Evolutionary conservation across 2,113 vertebrate genomes (phyloP).

Genomic region (Danionella cerebrum): DNA sequence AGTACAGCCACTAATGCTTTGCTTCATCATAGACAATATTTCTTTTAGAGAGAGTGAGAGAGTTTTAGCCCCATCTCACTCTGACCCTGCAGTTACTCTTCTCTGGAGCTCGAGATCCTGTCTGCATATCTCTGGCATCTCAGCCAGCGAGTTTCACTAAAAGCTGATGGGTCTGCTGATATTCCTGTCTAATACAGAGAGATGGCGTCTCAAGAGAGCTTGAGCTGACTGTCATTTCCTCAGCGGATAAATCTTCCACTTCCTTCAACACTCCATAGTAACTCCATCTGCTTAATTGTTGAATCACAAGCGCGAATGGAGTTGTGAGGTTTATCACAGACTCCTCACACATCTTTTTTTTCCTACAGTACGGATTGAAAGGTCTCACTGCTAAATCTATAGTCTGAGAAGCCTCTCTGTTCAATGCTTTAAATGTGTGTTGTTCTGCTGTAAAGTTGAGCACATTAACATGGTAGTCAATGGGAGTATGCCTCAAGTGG

Average conservation of each 20-base stretch:
- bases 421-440: too few species aligned
- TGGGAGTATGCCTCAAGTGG: too few species aligned
- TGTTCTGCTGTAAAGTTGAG: too few species aligned
- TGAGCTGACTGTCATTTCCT: neutral
- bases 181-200: neutral
- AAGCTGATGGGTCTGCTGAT: neutral
- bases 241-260: neutral
- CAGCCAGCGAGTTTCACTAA: neutral
- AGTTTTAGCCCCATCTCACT: neutral
- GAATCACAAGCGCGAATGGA: neutral
- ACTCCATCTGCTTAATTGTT: neutral
- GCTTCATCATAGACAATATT: neutral
- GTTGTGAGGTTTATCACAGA: neutral
- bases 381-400: too few species aligned
- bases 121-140: neutral
- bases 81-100: neutral
- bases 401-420: too few species aligned
- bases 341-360: neutral
- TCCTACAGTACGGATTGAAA: too few species aligned
- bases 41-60: constrained; percentile 24
- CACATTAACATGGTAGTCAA: too few species aligned
- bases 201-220: neutral
- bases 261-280: neutral
- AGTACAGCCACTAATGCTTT: constrained; percentile 20
- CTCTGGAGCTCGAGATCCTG: neutral